Conservation (phyloP, 2,888 invertebrate genomes). For the Omphaloscelis lunosa region DNA sequence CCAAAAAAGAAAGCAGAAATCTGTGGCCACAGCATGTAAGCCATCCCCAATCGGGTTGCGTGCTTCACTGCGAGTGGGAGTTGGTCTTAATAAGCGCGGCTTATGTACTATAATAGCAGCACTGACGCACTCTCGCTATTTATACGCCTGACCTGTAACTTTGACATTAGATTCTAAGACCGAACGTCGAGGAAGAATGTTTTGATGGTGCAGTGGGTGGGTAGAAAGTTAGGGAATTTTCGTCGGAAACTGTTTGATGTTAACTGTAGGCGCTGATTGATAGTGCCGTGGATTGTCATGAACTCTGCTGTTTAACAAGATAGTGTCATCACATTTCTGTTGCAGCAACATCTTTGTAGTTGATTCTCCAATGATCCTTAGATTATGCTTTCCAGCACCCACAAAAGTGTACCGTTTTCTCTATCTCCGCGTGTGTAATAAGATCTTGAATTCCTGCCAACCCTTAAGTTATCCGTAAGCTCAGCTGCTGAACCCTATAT, state of each 20-base stretch:
- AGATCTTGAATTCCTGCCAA: slow-evolving; percentile 63
- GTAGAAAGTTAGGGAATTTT: slow-evolving; percentile 46
- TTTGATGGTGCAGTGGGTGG: slow-evolving; percentile 54
- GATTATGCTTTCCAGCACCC: not conserved
- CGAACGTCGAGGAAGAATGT: slow-evolving; percentile 58
- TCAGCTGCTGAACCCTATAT: slow-evolving; percentile 50
- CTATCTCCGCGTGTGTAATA: slow-evolving; percentile 16
- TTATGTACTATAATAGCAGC: slow-evolving; percentile 82
- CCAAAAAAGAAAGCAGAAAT: slow-evolving; percentile 45
- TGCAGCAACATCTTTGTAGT: not conserved
- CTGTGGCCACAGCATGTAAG: slow-evolving; percentile 74
- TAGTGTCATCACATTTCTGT: slow-evolving; percentile 3
- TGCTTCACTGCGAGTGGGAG: slow-evolving; percentile 86
- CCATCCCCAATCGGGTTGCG: slow-evolving; percentile 79
- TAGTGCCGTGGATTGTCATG: slow-evolving; percentile 11
- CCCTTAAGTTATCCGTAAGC: slow-evolving; percentile 61
- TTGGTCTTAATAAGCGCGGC: slow-evolving; percentile 88
- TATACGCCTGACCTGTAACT: slow-evolving; percentile 80
- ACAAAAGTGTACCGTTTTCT: no score
- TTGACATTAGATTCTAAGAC: slow-evolving; percentile 75
- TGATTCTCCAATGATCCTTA: not conserved
- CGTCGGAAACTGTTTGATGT: slow-evolving; percentile 25
- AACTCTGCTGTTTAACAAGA: slow-evolving; percentile 26
- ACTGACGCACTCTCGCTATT: slow-evolving; percentile 78
- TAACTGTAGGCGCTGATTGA: slow-evolving; percentile 51